phyloP scores from a whole-genome alignment of 2,113 vertebrate species.

The Recurvirostra avosetta region DNA sequence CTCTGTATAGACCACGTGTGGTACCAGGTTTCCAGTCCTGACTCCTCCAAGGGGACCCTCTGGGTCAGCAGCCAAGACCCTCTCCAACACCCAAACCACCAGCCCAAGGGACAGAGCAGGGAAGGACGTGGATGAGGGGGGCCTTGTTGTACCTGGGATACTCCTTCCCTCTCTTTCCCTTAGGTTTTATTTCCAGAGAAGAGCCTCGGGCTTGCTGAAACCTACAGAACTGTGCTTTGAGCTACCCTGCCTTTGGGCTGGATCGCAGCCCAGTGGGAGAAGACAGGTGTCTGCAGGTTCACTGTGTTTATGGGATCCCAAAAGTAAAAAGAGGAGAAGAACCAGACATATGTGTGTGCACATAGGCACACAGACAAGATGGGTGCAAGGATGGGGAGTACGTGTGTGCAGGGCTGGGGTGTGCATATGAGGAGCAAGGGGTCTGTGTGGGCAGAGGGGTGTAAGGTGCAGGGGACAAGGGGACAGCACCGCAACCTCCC shows the following conservation, averaged over 20 bases:
- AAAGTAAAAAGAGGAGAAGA: neutral
- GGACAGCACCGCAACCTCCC: neutral
- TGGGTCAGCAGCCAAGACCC: neutral
- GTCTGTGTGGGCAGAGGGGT: neutral
- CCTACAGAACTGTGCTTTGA: neutral
- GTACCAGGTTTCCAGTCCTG: neutral
- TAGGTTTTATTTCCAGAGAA: neutral
- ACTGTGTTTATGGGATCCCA: neutral
- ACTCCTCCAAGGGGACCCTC: neutral
- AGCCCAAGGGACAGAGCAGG: neutral
- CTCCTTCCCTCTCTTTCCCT: neutral
- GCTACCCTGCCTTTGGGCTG: neutral
- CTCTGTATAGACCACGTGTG: neutral
- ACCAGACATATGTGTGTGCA: neutral
- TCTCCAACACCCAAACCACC: neutral
- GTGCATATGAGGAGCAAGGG: rapidly evolving
- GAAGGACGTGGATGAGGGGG: neutral
- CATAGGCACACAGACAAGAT: neutral
- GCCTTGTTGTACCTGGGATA: too few species aligned
- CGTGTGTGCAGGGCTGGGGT: neutral
- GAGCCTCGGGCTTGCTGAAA: neutral
- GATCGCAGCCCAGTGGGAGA: neutral
- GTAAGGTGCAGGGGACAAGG: neutral
- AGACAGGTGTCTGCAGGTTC: neutral
- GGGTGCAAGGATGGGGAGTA: neutral